Evolutionary conservation across 2,113 vertebrate genomes (phyloP), one percentile per base, ranked within the genome.

Genomic region (Tricholaema leucomelas): DNA sequence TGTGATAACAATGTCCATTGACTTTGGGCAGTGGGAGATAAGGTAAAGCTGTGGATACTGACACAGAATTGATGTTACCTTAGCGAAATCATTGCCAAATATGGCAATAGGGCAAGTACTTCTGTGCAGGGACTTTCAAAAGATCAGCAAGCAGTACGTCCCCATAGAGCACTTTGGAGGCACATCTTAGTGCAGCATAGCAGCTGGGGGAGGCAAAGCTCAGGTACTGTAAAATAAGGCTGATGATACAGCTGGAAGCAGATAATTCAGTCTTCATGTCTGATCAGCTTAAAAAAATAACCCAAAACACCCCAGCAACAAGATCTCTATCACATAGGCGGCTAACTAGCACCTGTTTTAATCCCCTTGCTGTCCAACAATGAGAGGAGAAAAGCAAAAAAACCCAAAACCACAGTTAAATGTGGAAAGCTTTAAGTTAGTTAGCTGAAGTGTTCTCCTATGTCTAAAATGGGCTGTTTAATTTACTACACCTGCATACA

Each of bases 191-290:
- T 60, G 42, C 66, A 79, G 78, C 63, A 40, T 38, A 83, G 73
- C 58, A 38, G 61, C 4, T 2, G 36, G 7, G 28, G 42, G n/a
- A 81, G 54, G 73, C 33, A 80, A 75, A 87, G 46, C 85, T 94
- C 89, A 91, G 91, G 92, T 76, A 89, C 12, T 89, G 30, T 44
- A 81, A 69, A 52, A 46, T 38, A 60, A 61, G 42, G 61, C 54
- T 69, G 52, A 21, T 72, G 40, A 21, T 54, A 10, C 16, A 88
- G n/a, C 64, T 77, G 46, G 81, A 90, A 86, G 30, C 58, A 88
- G 69, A 42, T 15, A 81, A 5, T 33, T 55, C 50, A 25, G 42
- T 88, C 58, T 27, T 40, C 6, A 4, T 24, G 7, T 64, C 48
- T 19, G 30, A 69, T 28, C 30, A 65, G 35, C 58, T 58, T 33